Base-by-base conservation (phyloP, 2,113 vertebrate species). In the Eonycteris spelaea region DNA sequence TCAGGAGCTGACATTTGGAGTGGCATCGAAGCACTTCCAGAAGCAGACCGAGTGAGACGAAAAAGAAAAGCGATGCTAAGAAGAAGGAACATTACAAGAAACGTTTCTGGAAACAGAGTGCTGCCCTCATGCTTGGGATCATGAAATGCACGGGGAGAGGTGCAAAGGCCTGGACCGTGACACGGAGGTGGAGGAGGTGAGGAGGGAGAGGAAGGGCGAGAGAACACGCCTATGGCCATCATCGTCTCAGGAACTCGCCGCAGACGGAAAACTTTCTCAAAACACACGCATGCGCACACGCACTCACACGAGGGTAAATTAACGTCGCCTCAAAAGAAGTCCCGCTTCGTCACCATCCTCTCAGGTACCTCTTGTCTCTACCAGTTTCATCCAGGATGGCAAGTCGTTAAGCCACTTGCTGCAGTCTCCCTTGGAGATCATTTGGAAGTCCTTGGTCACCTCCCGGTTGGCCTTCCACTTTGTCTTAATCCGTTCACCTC, bases 151-250 rank as follows among this genome's bases (percentile, higher is more conserved):
- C 1, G 0, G 57, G 18, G 15, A 73, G 5, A 7, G 1, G 2
- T 18, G 1, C 40, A 4, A 2, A 24, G 0, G 6, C 11, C 15
- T 0, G 12, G 14, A 12, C 22, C 21, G 10, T 8, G 14, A 71
- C 48, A 21, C 11, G 33, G 55, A 18, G 67, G n/a, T 0, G 3
- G 8, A 79, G 94, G 6, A 48, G 33, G 33, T 8, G 3, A 75
- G 68, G 33, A n/a, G 21, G 33, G 26, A 33, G 38, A 18, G 26
- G 48, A 22, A 67, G 40, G 48, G 16, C 12, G 28, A 3, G 2
- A 24, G 24, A 33, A 43, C 30, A n/a, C 8, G 2, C 30, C 35
- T 1, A 0, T 11, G 67, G 12, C 35, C 43, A 21, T 6, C 59
- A 3, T 14, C 30, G 24, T 30, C 12, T 51, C 16, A 14, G 16